Evolutionary conservation across 2,888 invertebrate genomes (phyloP), one percentile per base, ranked within the genome.

Genomic region (Mylabris sibirica): DNA sequence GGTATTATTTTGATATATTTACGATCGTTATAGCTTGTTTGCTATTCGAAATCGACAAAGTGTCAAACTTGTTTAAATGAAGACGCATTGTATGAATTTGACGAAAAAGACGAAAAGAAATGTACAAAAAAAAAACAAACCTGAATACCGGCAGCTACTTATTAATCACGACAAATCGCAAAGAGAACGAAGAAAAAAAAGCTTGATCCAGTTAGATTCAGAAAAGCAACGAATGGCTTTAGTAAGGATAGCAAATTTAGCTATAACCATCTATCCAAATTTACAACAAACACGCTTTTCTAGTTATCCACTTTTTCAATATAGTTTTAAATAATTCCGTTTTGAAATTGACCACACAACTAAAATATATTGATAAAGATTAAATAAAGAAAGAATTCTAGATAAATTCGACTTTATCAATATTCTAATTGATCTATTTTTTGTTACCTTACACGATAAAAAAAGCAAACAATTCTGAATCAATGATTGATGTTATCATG

Each of bases 1-100:
- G 65, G 60, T 66, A 41, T 71, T 71, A 71, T 67, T 71, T 69
- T 69, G 71, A 71, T 38, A 71, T 65, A 71, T 71, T 71, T 69
- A 71, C 65, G 71, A 65, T 69, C 67, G 65, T 65, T 67, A 67
- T 64, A 62, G 57, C 61, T 63, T 64, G 44, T 44, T 44, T 44
- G 17, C 44, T 44, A 6, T 20, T 53, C 4, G 9, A 8, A 53
- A 53, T 53, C 49, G 49, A 22, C 20, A 53, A 22, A 53, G 3
- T 53, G 49, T 53, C 49, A 53, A 22, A 53, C 49, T 53, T 53
- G 49, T 53, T 30, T 53, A 53, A 53, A 53, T 53, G 49, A 53
- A 53, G 49, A 53, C 22, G 20, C 8, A 53, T 53, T 22, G 49
- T 11, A 22, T 22, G 49, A 53, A 44, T 53, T 22, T 53, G 17